phyloP scores from a whole-genome alignment of 2,797 vertebrate genomes.

The Sebastes trivittatus region DNA sequence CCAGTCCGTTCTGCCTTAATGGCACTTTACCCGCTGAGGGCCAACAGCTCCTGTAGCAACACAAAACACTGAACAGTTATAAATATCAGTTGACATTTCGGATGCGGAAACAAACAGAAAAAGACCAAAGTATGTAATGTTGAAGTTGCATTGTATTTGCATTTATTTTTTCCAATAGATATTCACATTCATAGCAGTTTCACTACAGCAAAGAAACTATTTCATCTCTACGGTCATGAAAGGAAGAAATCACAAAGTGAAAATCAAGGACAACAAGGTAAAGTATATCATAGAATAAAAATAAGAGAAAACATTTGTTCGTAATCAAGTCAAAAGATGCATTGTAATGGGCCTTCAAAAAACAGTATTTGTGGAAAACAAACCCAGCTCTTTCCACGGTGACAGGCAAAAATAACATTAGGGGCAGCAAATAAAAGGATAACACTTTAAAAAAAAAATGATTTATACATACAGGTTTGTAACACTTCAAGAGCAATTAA shows the following conservation, averaged over 20 bases:
- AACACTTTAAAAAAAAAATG: conserved; percentile 33
- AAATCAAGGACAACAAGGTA: conserved; percentile 70
- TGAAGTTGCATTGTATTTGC: conserved; percentile 90
- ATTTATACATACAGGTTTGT: conserved; percentile 30
- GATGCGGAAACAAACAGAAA: conserved; percentile 7
- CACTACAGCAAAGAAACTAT: conserved; percentile 85
- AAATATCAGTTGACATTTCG: conserved; percentile 49
- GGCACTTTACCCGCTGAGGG: conserved; percentile 47
- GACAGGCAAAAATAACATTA: not conserved
- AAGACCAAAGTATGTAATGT: not conserved
- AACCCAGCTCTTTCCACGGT: conserved; percentile 24
- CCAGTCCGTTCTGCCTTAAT: conserved; percentile 46
- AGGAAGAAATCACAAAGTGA: conserved; percentile 64
- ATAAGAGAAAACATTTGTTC: conserved; percentile 43
- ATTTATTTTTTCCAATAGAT: conserved; percentile 85
- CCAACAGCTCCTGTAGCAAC: conserved; percentile 46
- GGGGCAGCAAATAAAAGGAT: conserved; percentile 29
- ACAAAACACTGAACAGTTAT: conserved; percentile 36
- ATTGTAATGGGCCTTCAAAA: conserved; percentile 39
- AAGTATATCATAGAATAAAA: conserved; percentile 41
- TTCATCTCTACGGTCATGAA: conserved; percentile 67
- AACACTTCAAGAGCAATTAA: conserved; percentile 60
- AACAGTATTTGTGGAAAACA: conserved; percentile 23
- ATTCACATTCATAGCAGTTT: conserved; percentile 86
- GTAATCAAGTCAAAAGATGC: conserved; percentile 49